Evolutionary conservation across 2,113 vertebrate species (phyloP).

Genomic region (Dasyurus viverrinus): DNA sequence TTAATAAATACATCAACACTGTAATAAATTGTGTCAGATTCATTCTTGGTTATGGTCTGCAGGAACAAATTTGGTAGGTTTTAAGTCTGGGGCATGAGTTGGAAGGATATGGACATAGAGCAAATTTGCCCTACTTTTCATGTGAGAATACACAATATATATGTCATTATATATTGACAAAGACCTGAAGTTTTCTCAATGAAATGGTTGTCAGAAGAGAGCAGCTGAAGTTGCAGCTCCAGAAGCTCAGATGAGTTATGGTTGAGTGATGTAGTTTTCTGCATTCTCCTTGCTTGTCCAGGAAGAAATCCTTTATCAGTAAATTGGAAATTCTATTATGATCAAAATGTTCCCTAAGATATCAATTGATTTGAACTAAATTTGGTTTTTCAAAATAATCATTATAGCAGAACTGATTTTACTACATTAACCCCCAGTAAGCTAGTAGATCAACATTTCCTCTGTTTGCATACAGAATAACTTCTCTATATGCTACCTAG

Average conservation of each 20-base stretch:
- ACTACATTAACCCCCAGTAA: neutral
- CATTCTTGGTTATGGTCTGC: too few relatives aligned
- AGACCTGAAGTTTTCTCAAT: neutral
- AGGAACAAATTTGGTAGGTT: too few relatives aligned
- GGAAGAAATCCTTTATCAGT: neutral
- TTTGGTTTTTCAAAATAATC: neutral
- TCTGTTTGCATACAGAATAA: neutral
- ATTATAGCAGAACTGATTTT: neutral
- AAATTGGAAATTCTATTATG: neutral
- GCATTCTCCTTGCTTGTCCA: neutral
- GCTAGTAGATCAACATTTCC: neutral
- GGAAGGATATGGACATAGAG: neutral
- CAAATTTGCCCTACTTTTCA: neutral
- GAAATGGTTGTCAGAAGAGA: neutral
- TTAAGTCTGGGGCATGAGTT: too few relatives aligned
- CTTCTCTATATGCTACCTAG: neutral
- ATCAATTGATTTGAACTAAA: neutral
- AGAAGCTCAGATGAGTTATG: too few relatives aligned
- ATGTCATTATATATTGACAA: neutral
- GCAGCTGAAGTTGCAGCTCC: too few relatives aligned
- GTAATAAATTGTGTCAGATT: too few relatives aligned
- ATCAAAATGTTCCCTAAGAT: neutral
- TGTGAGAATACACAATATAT: neutral
- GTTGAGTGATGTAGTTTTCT: neutral
- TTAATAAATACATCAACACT: neutral